Conservation (phyloP, 2,797 vertebrate species). For the Champsocephalus gunnari region DNA sequence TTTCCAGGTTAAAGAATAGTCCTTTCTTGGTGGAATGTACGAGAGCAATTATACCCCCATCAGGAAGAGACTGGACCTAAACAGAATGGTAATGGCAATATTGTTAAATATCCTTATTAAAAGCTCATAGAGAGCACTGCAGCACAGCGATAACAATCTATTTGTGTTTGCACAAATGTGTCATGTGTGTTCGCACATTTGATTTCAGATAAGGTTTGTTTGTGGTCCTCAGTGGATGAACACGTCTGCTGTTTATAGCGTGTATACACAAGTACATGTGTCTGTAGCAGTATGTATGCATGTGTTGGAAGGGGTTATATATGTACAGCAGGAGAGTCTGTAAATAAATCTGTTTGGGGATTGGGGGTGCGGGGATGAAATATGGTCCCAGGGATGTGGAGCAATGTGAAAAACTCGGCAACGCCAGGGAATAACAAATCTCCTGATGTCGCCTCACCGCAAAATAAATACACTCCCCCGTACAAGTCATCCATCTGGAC, state of each 20-base stretch:
- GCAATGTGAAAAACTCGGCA: constrained; percentile 88
- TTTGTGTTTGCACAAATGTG: background rate
- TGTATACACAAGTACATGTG: constrained; percentile 54
- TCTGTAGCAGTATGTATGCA: constrained; percentile 58
- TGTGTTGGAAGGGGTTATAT: constrained; percentile 58
- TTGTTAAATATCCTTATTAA: constrained; percentile 36
- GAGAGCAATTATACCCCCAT: constrained; percentile 60
- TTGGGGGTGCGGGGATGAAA: constrained; percentile 84
- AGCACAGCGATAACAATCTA: constrained; percentile 19
- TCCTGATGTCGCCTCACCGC: constrained; percentile 79
- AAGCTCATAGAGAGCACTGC: constrained; percentile 21
- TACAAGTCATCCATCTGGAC: constrained; percentile 87
- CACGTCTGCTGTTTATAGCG: constrained; percentile 52
- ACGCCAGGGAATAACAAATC: constrained; percentile 88
- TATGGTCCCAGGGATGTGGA: constrained; percentile 87
- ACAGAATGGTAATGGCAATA: constrained; percentile 45
- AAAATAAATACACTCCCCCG: constrained; percentile 87
- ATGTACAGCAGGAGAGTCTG: constrained; percentile 79
- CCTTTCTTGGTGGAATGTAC: constrained; percentile 45
- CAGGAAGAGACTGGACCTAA: constrained; percentile 39
- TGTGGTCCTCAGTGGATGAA: constrained; percentile 52
- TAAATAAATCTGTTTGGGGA: constrained; percentile 89
- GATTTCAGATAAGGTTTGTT: constrained; percentile 53
- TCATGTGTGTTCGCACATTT: constrained; percentile 56
- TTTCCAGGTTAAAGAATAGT: constrained; percentile 22